Conservation (phyloP, 2,113 vertebrate genomes). For the Alligator mississippiensis region DNA sequence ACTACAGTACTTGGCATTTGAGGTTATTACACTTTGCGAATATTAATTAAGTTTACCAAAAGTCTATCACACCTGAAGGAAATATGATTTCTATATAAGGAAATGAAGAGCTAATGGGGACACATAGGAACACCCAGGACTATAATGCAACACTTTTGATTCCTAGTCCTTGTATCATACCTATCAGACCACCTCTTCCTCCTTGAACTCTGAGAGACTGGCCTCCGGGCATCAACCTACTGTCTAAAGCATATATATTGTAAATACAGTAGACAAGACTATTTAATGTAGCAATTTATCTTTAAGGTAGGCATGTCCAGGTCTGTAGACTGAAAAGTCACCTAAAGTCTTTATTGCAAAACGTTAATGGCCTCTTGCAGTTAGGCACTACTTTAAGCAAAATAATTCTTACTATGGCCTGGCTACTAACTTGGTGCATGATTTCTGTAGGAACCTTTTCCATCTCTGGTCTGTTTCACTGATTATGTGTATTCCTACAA, state of each 20-base stretch:
- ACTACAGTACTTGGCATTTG: background rate
- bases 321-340: slow-evolving; percentile 20
- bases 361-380: slow-evolving; percentile 43
- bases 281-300: too few relatives aligned
- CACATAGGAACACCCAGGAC: slow-evolving; percentile 1
- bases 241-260: slow-evolving; percentile 34
- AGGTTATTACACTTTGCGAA: background rate
- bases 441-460: slow-evolving; percentile 58
- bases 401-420: slow-evolving; percentile 13
- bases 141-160: slow-evolving; percentile 1
- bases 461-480: slow-evolving; percentile 66
- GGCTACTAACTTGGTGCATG: background rate
- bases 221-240: slow-evolving; percentile 41
- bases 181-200: background rate
- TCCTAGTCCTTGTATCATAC: background rate
- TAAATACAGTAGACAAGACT: background rate
- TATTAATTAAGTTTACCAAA: background rate
- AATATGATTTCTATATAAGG: background rate
- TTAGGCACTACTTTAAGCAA: background rate
- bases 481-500: slow-evolving; percentile 63
- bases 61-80: background rate
- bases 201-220: slow-evolving; percentile 33
- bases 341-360: slow-evolving; percentile 34
- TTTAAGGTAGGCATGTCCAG: slow-evolving; percentile 15
- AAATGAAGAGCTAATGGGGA: background rate